Evolutionary conservation across 2,888 invertebrate genomes (phyloP).

Genomic region (Cheilosia vulpina): DNA sequence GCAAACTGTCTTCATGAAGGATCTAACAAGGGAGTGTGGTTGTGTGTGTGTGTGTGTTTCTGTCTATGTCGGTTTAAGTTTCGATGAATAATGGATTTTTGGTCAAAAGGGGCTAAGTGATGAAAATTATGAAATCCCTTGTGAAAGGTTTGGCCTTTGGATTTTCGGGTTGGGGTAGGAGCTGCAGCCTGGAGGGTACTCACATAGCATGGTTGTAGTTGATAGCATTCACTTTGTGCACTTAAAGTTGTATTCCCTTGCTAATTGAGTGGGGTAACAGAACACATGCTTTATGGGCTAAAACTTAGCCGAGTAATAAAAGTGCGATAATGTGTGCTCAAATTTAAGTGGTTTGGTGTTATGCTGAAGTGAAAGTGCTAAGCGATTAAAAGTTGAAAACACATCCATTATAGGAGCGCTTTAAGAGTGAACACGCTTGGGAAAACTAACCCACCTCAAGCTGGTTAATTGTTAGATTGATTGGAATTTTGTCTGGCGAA

Average conservation of each 20-base stretch:
- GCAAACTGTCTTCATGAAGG: constrained; percentile 17
- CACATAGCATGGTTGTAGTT: not conserved
- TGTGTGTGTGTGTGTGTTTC: constrained; percentile 9
- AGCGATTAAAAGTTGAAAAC: too few species aligned
- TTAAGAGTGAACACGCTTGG: too few species aligned
- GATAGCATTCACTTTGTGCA: constrained; percentile 4
- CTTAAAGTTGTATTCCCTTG: constrained; percentile 9
- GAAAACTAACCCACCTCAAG: too few species aligned
- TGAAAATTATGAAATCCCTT: constrained; percentile 60
- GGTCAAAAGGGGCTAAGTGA: constrained; percentile 62
- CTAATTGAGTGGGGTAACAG: constrained; percentile 28
- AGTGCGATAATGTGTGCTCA: not conserved
- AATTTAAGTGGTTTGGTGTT: too few species aligned
- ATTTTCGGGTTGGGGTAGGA: not conserved
- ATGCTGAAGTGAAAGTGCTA: too few species aligned
- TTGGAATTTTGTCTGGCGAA: too few species aligned
- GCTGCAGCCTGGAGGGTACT: not conserved
- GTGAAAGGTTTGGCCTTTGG: constrained; percentile 35
- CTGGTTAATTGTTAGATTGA: too few species aligned
- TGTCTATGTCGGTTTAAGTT: constrained; percentile 38
- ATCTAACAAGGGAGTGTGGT: constrained; percentile 5
- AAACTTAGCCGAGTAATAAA: constrained; percentile 7
- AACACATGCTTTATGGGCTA: not conserved
- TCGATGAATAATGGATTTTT: constrained; percentile 69
- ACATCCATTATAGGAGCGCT: too few species aligned